Evolutionary conservation across 2,113 vertebrate genomes (phyloP).

Genomic region (Toxotes jaculatrix): DNA sequence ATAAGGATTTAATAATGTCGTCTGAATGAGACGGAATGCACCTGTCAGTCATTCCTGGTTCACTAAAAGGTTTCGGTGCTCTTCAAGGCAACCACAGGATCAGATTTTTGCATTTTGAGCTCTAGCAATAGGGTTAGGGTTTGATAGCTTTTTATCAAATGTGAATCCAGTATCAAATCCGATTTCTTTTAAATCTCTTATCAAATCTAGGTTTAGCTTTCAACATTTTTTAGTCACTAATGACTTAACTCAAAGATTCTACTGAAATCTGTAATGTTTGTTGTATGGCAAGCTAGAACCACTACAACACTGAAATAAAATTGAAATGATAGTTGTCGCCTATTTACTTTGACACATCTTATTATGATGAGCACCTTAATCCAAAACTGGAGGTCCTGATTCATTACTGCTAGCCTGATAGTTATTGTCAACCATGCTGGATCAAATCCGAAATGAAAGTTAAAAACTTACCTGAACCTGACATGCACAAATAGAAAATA

Average conservation of each 20-base stretch:
- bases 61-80: slow-evolving; percentile 66
- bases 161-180: slow-evolving; percentile 17
- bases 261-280: slow-evolving; percentile 1
- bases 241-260: neutral
- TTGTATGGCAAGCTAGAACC: neutral
- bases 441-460: neutral
- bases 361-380: neutral
- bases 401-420: neutral
- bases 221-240: neutral
- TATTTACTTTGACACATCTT: neutral
- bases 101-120: slow-evolving; percentile 48
- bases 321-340: neutral
- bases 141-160: slow-evolving; percentile 20
- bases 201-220: slow-evolving; percentile 10
- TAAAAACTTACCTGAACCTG: too few species aligned
- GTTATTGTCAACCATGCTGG: neutral
- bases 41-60: slow-evolving; percentile 73
- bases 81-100: slow-evolving; percentile 39
- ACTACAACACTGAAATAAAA: neutral
- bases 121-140: neutral
- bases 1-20: slow-evolving; percentile 80
- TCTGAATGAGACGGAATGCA: slow-evolving; percentile 66
- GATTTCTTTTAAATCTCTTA: slow-evolving; percentile 6
- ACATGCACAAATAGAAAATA: too few species aligned
- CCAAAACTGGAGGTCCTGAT: neutral